Conservation (phyloP, 2,113 vertebrate species). For the Anser cygnoides region DNA sequence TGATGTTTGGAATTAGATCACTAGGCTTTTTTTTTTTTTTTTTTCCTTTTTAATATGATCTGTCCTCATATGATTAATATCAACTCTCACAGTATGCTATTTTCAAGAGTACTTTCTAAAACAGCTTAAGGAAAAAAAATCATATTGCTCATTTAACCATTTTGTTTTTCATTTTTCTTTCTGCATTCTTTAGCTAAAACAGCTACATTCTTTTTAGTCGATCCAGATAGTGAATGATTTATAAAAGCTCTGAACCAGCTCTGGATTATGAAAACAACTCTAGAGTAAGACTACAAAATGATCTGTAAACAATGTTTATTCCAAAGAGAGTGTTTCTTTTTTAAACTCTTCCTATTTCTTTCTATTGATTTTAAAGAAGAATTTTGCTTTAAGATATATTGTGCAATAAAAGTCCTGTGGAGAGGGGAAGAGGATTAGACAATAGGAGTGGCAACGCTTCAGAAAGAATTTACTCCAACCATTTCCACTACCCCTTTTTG, state of each 20-base stretch:
- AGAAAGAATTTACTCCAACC: neutral
- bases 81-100: neutral
- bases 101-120: constrained; percentile 50
- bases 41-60: constrained; percentile 55
- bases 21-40: constrained; percentile 47
- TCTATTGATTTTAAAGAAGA: constrained; percentile 6
- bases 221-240: constrained; percentile 67
- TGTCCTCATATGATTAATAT: constrained; percentile 59
- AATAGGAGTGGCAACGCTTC: neutral
- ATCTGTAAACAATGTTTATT: constrained; percentile 6
- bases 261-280: constrained; percentile 68
- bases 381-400: constrained; percentile 21
- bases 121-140: neutral
- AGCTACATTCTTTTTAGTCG: constrained; percentile 53
- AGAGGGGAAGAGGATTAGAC: neutral
- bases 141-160: constrained; percentile 23
- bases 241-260: constrained; percentile 42
- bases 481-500: neutral
- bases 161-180: constrained; percentile 60
- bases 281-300: constrained; percentile 45
- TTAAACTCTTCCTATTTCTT: neutral
- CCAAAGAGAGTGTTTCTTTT: neutral
- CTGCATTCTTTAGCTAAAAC: constrained; percentile 56
- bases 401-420: neutral
- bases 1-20: constrained; percentile 53